phyloP scores from a whole-genome alignment of 2,113 vertebrate species.

The Cyprinodon tularosa region DNA sequence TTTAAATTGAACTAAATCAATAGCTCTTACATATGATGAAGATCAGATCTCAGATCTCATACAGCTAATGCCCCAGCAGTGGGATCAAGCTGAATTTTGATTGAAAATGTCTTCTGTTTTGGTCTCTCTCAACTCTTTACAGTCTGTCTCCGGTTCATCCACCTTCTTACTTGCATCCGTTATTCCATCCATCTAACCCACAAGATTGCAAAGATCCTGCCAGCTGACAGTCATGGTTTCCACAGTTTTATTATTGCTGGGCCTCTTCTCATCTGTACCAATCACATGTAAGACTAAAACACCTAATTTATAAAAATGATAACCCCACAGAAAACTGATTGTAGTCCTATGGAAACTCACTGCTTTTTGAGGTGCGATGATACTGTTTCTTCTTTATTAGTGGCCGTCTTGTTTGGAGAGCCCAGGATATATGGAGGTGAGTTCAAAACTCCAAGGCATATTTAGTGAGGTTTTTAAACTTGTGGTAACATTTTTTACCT shows the following conservation, averaged over 20 bases:
- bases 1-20: too few species aligned
- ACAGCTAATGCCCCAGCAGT: background rate
- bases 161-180: constrained; percentile 8
- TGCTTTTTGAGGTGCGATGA: background rate
- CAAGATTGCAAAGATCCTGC: background rate
- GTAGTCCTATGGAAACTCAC: background rate
- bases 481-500: background rate
- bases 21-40: background rate
- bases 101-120: background rate
- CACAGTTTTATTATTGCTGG: constrained; percentile 50
- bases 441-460: constrained; percentile 4
- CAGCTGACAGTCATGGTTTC: constrained; percentile 58
- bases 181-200: constrained; percentile 2
- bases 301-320: background rate
- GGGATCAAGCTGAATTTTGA: background rate
- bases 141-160: constrained; percentile 21
- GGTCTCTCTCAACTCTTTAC: constrained; percentile 11
- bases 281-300: constrained; percentile 58
- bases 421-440: constrained; percentile 82
- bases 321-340: rapidly evolving
- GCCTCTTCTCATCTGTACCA: constrained; percentile 55
- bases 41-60: background rate
- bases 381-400: constrained; percentile 24
- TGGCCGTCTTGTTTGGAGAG: constrained; percentile 69
- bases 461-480: background rate